Conservation (phyloP, 2,797 vertebrate species). For the Syndactyla subalaris region DNA sequence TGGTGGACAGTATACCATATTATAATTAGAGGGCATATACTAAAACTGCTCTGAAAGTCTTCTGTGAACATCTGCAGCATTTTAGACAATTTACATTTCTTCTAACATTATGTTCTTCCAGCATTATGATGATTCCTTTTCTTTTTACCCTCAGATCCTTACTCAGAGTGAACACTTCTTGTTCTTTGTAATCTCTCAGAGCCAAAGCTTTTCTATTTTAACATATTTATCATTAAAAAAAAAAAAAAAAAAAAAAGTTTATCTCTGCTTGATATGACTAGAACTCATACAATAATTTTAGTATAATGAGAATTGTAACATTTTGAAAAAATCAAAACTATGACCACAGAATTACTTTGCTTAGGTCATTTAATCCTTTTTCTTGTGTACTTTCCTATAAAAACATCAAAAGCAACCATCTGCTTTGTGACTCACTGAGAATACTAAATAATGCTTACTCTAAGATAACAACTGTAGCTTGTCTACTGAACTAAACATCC, state of each 20-base stretch:
- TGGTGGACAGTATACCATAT: neutral
- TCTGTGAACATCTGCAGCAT: neutral
- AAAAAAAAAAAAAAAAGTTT: neutral
- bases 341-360: neutral
- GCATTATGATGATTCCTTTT: neutral
- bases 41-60: neutral
- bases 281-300: neutral
- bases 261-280: neutral
- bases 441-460: neutral
- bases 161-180: neutral
- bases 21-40: neutral
- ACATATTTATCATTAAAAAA: neutral
- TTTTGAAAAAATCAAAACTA: neutral
- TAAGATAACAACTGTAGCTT: neutral
- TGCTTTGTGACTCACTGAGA: neutral
- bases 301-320: neutral
- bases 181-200: neutral
- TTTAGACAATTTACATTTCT: neutral
- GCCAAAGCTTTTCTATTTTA: neutral
- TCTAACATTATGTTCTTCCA: neutral
- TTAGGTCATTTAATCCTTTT: neutral
- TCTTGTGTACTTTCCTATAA: neutral
- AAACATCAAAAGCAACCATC: neutral
- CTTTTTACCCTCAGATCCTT: neutral
- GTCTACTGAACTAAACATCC: neutral